A percentile compares a stretch with the other conserved stretches of the same genome.
phyloP scores from a whole-genome alignment of 1,140 invertebrate genomes.

The Mylabris phalerata region DNA sequence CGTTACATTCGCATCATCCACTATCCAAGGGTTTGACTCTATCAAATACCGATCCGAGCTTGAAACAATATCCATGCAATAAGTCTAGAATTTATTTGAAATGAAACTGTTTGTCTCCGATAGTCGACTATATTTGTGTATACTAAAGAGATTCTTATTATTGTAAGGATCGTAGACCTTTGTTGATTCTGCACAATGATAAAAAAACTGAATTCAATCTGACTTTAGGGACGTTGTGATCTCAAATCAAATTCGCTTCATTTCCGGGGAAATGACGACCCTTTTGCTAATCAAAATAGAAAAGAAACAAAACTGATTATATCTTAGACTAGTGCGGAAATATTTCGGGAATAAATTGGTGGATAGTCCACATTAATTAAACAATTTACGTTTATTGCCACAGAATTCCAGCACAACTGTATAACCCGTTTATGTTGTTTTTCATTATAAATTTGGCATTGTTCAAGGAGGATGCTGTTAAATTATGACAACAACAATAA shows the following conservation, averaged over 20 bases:
- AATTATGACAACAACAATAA: too few relatives aligned
- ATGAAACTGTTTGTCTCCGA: conserved; percentile 25
- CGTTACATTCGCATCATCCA: conserved; percentile 11
- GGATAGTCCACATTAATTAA: background rate
- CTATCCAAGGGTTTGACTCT: conserved; percentile 11
- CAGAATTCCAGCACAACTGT: too few relatives aligned
- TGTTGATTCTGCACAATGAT: conserved; percentile 12
- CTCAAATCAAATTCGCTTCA: conserved; percentile 20
- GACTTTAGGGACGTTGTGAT: conserved; percentile 19
- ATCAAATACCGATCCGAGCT: conserved; percentile 24
- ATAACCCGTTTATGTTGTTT: too few relatives aligned
- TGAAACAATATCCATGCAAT: conserved; percentile 30
- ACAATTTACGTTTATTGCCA: background rate
- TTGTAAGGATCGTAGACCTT: conserved; percentile 6
- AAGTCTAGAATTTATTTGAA: conserved; percentile 31
- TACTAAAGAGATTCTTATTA: conserved; percentile 29
- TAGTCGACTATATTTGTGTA: conserved; percentile 21
- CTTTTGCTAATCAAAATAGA: too few relatives aligned
- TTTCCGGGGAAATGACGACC: conserved; percentile 1
- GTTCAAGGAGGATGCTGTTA: too few relatives aligned
- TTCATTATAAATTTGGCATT: too few relatives aligned
- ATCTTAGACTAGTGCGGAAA: too few relatives aligned
- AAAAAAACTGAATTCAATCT: conserved; percentile 17
- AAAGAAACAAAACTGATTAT: too few relatives aligned
- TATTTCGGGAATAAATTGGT: too few relatives aligned